Base-by-base conservation (phyloP, 2,797 vertebrate species). In the Pelobates cultripes region DNA sequence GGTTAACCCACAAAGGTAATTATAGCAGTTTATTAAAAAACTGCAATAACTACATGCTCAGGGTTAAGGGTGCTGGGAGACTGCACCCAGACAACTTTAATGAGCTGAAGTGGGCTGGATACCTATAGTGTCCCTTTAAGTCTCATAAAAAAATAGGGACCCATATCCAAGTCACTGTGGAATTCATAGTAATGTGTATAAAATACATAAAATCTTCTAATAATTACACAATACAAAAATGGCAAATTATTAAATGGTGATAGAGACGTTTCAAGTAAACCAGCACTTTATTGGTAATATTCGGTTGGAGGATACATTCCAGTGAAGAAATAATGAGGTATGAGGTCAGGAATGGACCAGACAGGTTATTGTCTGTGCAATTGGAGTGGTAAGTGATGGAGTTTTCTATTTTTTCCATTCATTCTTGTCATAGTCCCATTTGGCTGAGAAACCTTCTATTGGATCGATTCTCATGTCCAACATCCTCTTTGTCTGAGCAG, bases 371-470 rank as follows among this genome's bases (percentile, higher is more conserved):
- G 77, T 51, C 61, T 7, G 44, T 13, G 86, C 85, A 87, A 89
- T 85, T 84, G 79, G 79, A 86, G 66, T 8, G 14, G 43, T 4
- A 3, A 3, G 3, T 6, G 67, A 41, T 10, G 79, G 73, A 53
- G 47, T 0, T 7, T 91, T 66, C 96, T 90, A 99, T 73, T 99
- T 98, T 92, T 99, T 99, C 97, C 97, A 99, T 47, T 96, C 91
- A 0, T 97, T 97, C 87, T 96, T 98, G 72, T 98, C 96, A 40
- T 93, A 99, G 93, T 99, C 97, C 97, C 97, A 99, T 7, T 97
- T 89, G 87, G 94, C 15, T 0, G 96, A 85, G 55, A 98, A 82
- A 77, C 97, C 97, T 80, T 97, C 78, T 10, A 99, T 80, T 0
- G 96, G 97, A 82, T 94, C 95, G 0, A 95, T 80, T 89, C 95